A percentile compares a stretch with the other conserved stretches of the same genome.
Conservation (phyloP, 2,888 invertebrate species). For the Chrysina gloriosa region DNA sequence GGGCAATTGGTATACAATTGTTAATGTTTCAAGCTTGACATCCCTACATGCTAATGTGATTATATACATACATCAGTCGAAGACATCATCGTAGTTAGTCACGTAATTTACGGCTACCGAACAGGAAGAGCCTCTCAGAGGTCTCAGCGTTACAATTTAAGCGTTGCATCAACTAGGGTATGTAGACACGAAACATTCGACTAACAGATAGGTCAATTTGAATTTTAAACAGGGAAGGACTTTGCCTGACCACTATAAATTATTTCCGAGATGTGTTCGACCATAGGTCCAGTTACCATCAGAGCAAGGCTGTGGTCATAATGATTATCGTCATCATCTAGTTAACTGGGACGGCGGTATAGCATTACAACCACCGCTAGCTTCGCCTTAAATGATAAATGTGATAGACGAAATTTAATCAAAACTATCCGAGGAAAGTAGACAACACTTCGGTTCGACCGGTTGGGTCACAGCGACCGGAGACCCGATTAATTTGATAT, state of each 20-base stretch:
- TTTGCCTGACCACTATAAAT: slow-evolving; percentile 25
- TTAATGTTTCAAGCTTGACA: too few relatives aligned
- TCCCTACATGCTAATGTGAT: too few relatives aligned
- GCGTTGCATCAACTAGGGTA: neutral
- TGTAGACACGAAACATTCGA: neutral
- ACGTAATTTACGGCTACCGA: neutral
- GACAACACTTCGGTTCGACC: neutral
- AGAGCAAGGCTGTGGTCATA: neutral
- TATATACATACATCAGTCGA: neutral
- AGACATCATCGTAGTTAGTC: neutral
- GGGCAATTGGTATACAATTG: too few relatives aligned
- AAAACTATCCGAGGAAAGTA: slow-evolving; percentile 8
- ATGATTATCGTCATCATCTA: neutral
- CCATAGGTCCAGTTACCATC: slow-evolving; percentile 20
- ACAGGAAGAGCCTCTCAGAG: neutral
- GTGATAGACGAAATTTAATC: slow-evolving; percentile 28
- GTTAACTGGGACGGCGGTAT: slow-evolving; percentile 15
- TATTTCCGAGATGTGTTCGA: slow-evolving; percentile 19
- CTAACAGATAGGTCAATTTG: slow-evolving; percentile 25
- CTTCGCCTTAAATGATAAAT: slow-evolving; percentile 25
- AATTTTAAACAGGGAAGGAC: slow-evolving; percentile 21
- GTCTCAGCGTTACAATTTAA: neutral
- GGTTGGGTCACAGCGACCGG: neutral
- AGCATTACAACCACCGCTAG: neutral
- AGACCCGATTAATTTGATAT: slow-evolving; percentile 25